Evolutionary conservation across 2,888 invertebrate genomes (phyloP).

Genomic region (Cephus runcator): DNA sequence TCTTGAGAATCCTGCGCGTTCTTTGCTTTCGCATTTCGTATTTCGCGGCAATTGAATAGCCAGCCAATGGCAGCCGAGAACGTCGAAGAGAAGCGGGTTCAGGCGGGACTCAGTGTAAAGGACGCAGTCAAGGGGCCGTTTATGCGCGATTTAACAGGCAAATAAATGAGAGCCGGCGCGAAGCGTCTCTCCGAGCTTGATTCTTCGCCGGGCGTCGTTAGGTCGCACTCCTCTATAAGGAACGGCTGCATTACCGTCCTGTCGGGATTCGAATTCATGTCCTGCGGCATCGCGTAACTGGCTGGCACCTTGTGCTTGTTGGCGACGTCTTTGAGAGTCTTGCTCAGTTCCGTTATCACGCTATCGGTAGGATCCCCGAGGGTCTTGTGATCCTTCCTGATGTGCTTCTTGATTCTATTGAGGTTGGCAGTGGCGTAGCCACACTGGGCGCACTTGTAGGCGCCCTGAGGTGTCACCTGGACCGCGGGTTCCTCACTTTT

Average conservation of each 20-base stretch:
- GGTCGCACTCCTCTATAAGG: slow-evolving; percentile 77
- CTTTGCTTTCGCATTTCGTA: background rate
- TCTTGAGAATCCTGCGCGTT: background rate
- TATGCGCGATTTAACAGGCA: slow-evolving; percentile 91
- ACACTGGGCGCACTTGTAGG: slow-evolving; percentile 61
- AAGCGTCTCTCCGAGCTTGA: slow-evolving; percentile 69
- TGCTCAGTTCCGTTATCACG: slow-evolving; percentile 66
- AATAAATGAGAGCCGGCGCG: slow-evolving; percentile 91
- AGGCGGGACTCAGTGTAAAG: slow-evolving; percentile 94
- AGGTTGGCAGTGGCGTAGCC: slow-evolving; percentile 59
- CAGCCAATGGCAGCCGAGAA: background rate
- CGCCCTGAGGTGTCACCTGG: slow-evolving; percentile 59
- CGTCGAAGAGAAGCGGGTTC: slow-evolving; percentile 52
- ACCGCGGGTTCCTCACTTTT: slow-evolving; percentile 67
- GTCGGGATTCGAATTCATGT: slow-evolving; percentile 60
- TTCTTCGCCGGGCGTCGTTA: slow-evolving; percentile 56
- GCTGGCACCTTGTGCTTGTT: slow-evolving; percentile 71
- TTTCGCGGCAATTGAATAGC: background rate
- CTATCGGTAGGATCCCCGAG: slow-evolving; percentile 59
- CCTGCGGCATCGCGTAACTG: slow-evolving; percentile 75
- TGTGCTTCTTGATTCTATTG: slow-evolving; percentile 65
- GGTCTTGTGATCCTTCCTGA: slow-evolving; percentile 65
- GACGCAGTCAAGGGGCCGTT: slow-evolving; percentile 89
- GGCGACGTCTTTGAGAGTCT: slow-evolving; percentile 68
- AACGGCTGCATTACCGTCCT: slow-evolving; percentile 93